These are phyloP conservation scores for Sciurus carolinensis DNA, from an alignment of 2,797 vertebrate species.

Conservation along the genomic window DNA sequence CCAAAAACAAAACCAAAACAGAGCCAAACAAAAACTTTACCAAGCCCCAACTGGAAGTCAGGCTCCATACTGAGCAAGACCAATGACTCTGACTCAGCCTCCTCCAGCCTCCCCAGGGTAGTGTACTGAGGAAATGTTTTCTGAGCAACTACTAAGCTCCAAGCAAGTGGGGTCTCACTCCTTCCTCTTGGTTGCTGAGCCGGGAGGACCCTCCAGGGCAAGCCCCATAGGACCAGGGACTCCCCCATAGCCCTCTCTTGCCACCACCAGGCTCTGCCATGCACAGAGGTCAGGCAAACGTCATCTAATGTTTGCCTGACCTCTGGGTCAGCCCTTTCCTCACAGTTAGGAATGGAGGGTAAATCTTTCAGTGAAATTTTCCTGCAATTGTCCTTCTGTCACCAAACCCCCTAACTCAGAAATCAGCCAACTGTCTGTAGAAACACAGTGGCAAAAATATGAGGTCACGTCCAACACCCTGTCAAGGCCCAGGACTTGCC, in stretches of 20 bases:
- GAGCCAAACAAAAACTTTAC: too few species aligned
- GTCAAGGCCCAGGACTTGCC: background rate
- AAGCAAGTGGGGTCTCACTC: background rate
- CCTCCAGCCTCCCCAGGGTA: background rate
- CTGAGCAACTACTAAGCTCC: background rate
- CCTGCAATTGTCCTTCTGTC: constrained; percentile 59
- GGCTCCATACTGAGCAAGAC: background rate
- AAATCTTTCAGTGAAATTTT: constrained; percentile 31
- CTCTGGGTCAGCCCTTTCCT: background rate
- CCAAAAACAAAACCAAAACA: too few species aligned
- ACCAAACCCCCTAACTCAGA: background rate
- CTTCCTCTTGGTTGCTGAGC: background rate
- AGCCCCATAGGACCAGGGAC: too few species aligned
- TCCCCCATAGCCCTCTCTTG: background rate
- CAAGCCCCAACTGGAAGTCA: rapidly evolving
- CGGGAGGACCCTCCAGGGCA: background rate
- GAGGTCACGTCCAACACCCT: background rate
- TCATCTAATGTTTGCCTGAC: background rate
- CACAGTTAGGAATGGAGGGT: background rate
- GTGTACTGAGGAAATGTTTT: background rate
- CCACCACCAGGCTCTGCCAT: background rate
- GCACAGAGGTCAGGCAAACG: background rate
- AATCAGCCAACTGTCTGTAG: background rate
- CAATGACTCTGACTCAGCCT: rapidly evolving
- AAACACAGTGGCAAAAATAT: background rate